Evolutionary conservation across 1,140 invertebrate species (phyloP).

Genomic region (Frieseomelitta varia): DNA sequence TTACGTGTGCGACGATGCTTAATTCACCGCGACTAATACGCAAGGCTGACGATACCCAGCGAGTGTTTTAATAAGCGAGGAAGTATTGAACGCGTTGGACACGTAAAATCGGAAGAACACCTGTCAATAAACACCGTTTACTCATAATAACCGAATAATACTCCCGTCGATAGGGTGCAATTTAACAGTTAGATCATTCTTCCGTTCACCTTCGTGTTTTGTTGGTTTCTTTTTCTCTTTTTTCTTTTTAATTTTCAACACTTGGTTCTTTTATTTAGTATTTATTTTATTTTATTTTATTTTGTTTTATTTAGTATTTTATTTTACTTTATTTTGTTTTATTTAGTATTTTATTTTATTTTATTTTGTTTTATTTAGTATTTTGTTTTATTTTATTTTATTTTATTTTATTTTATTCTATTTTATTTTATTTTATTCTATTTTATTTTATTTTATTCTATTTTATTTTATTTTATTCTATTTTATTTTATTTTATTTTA

Average conservation of each 20-base stretch:
- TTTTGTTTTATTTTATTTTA: neutral
- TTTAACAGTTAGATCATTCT: constrained; percentile 75
- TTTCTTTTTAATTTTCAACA: neutral
- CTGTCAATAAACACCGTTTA: constrained; percentile 39
- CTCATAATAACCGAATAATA: constrained; percentile 42
- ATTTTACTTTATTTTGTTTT: too few species aligned
- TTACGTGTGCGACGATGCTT: neutral
- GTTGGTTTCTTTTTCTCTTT: neutral
- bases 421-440: too few species aligned
- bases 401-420: too few species aligned
- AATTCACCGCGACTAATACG: neutral
- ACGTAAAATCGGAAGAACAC: constrained; percentile 2
- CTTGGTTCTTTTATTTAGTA: too few species aligned
- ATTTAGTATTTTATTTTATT: neutral
- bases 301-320: neutral
- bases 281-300: too few species aligned
- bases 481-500: too few species aligned
- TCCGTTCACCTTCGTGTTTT: constrained; percentile 74
- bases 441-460: too few species aligned
- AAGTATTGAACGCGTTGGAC: neutral
- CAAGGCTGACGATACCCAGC: neutral
- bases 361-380: too few species aligned
- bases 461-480: too few species aligned
- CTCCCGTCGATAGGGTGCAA: constrained; percentile 35
- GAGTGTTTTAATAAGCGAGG: neutral